Evolutionary conservation across 2,797 vertebrate species (phyloP).

Genomic region (Sebastes jordani): DNA sequence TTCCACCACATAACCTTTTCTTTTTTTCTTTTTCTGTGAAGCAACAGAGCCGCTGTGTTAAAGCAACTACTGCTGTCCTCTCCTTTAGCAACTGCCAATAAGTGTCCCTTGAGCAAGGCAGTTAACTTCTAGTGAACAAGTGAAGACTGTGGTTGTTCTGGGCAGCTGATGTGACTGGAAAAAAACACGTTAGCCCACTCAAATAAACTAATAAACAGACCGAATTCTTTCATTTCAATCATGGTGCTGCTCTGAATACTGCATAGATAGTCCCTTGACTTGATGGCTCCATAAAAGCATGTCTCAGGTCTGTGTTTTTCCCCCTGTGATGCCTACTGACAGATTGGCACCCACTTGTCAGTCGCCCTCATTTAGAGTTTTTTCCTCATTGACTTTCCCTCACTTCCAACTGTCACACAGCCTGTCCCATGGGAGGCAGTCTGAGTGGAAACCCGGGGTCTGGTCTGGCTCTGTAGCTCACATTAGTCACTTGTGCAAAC

Average conservation of each 20-base stretch:
- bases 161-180: background rate
- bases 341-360: conserved; percentile 34
- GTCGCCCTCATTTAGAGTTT: conserved; percentile 5
- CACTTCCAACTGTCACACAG: conserved; percentile 15
- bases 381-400: conserved; percentile 1
- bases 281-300: conserved; percentile 17
- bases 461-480: conserved; percentile 5
- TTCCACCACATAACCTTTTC: background rate
- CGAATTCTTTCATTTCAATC: background rate
- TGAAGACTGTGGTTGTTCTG: background rate
- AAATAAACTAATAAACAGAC: background rate
- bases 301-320: conserved; percentile 29
- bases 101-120: background rate
- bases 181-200: background rate
- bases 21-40: background rate
- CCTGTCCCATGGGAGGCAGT: background rate
- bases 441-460: conserved; percentile 26
- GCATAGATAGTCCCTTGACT: background rate
- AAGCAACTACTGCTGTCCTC: background rate
- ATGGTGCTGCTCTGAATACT: background rate
- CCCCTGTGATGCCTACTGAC: conserved; percentile 6
- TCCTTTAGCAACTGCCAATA: background rate
- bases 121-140: background rate
- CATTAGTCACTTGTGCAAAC: conserved; percentile 36
- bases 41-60: background rate